Evolutionary conservation across 1,140 invertebrate species (phyloP).

Genomic region (Leguminivora glycinivorella): DNA sequence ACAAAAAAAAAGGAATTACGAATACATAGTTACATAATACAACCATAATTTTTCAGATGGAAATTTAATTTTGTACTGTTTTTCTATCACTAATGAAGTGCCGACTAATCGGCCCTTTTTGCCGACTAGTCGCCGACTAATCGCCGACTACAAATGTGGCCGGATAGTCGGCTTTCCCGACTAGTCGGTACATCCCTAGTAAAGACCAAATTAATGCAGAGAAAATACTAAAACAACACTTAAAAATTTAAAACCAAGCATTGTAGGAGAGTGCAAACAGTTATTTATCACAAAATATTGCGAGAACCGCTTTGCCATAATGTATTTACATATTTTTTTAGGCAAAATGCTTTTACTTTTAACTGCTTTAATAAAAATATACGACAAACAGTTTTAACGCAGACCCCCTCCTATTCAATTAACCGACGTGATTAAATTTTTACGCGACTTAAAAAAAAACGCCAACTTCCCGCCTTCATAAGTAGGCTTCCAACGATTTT

Average conservation of each 20-base stretch:
- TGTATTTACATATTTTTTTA: conserved; percentile 26
- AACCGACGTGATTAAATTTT: conserved; percentile 51
- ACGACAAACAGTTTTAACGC: conserved; percentile 37
- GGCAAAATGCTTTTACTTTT: conserved; percentile 28
- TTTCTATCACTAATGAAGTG: no score
- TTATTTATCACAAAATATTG: not conserved
- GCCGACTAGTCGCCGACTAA: no score
- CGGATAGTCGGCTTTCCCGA: no score
- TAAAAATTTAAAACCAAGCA: not conserved
- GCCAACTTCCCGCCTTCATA: conserved; percentile 22
- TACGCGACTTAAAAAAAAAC: conserved; percentile 49
- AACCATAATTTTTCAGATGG: no score
- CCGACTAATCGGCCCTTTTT: no score
- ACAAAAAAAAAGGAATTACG: no score
- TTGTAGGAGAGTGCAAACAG: not conserved
- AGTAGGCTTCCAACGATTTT: conserved; percentile 40
- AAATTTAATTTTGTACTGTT: no score
- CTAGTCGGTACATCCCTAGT: no score
- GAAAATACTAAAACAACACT: not conserved
- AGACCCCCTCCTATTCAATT: conserved; percentile 47
- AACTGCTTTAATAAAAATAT: conserved; percentile 31
- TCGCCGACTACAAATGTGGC: no score
- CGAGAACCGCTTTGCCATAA: conserved; percentile 17
- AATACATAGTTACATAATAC: no score
- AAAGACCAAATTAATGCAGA: no score